A percentile compares a stretch with the other conserved stretches of the same genome.
Conservation (phyloP, 2,113 vertebrate genomes). For the Manacus vitellinus region DNA sequence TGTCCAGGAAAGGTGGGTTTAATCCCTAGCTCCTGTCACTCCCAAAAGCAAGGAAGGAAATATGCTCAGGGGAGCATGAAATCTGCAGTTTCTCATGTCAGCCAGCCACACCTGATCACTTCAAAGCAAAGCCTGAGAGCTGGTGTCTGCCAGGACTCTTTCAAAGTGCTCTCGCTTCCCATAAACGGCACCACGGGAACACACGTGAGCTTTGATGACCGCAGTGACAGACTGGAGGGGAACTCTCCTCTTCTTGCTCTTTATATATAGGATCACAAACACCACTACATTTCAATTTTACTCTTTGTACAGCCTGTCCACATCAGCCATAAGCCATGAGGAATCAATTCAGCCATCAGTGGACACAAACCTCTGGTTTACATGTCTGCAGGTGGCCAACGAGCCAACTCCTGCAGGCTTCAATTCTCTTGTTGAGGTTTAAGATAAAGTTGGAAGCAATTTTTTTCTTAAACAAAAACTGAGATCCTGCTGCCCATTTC, state of each 20-base stretch:
- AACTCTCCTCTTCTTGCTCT: neutral
- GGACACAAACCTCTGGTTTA: neutral
- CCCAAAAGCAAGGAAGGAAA: conserved; percentile 51
- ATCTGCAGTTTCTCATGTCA: conserved; percentile 21
- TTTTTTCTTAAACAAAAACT: neutral
- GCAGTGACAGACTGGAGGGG: neutral
- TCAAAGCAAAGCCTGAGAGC: conserved; percentile 20
- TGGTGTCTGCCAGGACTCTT: conserved; percentile 14
- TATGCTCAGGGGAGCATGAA: conserved; percentile 55
- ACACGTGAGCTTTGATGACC: neutral
- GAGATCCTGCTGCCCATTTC: neutral
- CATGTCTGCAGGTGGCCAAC: neutral
- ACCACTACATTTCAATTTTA: neutral
- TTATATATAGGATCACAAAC: neutral
- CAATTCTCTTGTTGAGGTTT: neutral
- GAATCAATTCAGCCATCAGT: neutral
- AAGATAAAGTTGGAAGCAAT: neutral
- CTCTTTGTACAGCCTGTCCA: neutral
- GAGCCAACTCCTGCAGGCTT: neutral
- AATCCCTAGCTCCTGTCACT: conserved; percentile 9
- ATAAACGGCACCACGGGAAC: neutral
- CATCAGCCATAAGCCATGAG: neutral
- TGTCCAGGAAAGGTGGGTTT: conserved; percentile 10
- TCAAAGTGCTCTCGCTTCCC: neutral
- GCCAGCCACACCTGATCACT: conserved; percentile 27